Evolutionary conservation across 2,888 invertebrate genomes (phyloP).

Genomic region (Calameuta idolon): DNA sequence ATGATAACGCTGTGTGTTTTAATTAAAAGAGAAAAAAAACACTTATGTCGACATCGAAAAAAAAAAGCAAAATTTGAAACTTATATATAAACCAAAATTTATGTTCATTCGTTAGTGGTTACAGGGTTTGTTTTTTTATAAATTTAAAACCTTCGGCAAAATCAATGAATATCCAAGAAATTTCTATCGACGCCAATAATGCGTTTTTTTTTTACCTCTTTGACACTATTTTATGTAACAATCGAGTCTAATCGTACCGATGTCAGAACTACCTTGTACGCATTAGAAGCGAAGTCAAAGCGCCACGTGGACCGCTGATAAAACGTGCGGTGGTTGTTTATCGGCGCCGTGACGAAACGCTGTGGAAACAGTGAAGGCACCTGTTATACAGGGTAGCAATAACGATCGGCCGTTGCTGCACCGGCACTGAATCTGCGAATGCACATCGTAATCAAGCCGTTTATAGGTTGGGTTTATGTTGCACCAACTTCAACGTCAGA

Average conservation of each 20-base stretch:
- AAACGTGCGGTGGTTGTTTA: conserved; percentile 34
- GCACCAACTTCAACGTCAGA: background rate
- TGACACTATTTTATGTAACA: background rate
- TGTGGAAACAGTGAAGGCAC: conserved; percentile 32
- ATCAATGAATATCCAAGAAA: background rate
- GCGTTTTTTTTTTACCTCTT: background rate
- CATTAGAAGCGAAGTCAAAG: background rate
- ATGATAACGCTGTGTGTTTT: background rate
- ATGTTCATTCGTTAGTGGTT: background rate
- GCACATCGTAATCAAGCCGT: background rate
- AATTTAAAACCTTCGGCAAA: background rate
- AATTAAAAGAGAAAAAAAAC: background rate
- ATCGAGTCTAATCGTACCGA: background rate
- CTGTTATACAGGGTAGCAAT: conserved; percentile 43
- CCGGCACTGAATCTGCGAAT: background rate
- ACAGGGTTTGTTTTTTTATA: background rate
- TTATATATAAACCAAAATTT: background rate
- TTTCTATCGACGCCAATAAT: background rate
- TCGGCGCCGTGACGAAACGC: background rate
- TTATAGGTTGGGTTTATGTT: background rate
- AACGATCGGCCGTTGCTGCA: conserved; percentile 17
- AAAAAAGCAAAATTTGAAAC: background rate
- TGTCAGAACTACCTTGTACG: too few species aligned
- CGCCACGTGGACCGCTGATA: conserved; percentile 32
- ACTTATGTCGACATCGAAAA: background rate